Evolutionary conservation across 2,113 vertebrate genomes (phyloP).

Genomic region (Ictidomys tridecemlineatus): DNA sequence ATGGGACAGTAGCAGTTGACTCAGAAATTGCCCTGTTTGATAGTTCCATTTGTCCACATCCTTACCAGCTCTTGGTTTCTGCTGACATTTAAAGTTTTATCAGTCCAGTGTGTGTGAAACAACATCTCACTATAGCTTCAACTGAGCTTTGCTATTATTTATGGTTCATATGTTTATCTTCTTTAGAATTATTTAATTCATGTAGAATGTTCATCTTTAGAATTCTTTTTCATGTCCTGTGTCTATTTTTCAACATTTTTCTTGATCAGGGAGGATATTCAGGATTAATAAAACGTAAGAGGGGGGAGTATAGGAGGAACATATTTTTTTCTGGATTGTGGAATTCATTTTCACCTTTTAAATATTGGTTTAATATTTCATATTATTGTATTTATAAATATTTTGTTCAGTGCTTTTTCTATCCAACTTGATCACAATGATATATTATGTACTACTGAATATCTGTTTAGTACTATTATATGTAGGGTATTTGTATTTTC

Average conservation of each 20-base stretch:
- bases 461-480: background rate
- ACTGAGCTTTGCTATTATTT: background rate
- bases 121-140: background rate
- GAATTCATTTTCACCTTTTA: background rate
- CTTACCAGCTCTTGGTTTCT: background rate
- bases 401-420: background rate
- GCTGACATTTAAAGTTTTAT: background rate
- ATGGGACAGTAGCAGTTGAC: background rate
- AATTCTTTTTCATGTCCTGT: background rate
- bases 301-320: background rate
- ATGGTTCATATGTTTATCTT: background rate
- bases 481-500: background rate
- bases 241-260: background rate
- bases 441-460: background rate
- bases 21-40: background rate
- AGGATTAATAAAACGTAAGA: background rate
- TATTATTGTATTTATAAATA: background rate
- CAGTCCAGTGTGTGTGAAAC: background rate
- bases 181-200: background rate
- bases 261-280: background rate
- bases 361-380: background rate
- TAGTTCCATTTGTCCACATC: background rate
- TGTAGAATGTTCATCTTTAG: background rate
- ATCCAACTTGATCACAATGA: background rate
- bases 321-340: background rate